A percentile compares a stretch with the other conserved stretches of the same genome.
Conservation (phyloP, 2,888 invertebrate species). For the Pandemis cinnamomeana region DNA sequence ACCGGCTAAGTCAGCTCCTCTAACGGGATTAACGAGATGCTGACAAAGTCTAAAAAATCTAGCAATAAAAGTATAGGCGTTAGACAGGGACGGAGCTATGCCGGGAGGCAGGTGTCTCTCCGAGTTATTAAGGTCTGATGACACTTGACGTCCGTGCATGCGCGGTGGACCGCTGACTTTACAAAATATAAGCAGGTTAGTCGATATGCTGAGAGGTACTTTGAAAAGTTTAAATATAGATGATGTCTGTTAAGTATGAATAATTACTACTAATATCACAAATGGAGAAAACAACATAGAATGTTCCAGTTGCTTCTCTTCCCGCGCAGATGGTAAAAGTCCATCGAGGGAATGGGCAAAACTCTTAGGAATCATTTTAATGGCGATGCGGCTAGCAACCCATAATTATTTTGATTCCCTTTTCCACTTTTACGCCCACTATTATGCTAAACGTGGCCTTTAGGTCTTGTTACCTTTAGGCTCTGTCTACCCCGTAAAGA, state of each 20-base stretch:
- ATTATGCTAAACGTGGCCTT: too few species aligned
- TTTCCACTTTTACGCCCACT: too few species aligned
- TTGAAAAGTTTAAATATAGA: not conserved
- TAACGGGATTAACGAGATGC: conserved; percentile 63
- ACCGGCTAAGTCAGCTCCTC: conserved; percentile 39
- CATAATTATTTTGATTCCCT: too few species aligned
- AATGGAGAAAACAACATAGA: too few species aligned
- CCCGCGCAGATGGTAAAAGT: too few species aligned
- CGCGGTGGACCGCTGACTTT: conserved; percentile 60
- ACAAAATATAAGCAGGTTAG: conserved; percentile 45
- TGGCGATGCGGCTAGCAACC: too few species aligned
- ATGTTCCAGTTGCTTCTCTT: too few species aligned
- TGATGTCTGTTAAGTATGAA: not conserved
- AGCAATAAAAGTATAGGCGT: conserved; percentile 33
- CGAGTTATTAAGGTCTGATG: conserved; percentile 40
- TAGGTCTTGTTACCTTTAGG: too few species aligned
- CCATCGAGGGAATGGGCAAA: too few species aligned
- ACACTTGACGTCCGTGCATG: conserved; percentile 64
- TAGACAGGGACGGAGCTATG: conserved; percentile 20
- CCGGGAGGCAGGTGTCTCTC: not conserved
- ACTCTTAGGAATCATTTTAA: too few species aligned
- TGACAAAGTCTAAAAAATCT: conserved; percentile 44
- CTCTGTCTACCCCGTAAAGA: too few species aligned
- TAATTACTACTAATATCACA: too few species aligned
- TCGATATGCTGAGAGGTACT: conserved; percentile 30